Base-by-base conservation (phyloP, 2,888 invertebrate species). In the Cryptus viduatorius region DNA sequence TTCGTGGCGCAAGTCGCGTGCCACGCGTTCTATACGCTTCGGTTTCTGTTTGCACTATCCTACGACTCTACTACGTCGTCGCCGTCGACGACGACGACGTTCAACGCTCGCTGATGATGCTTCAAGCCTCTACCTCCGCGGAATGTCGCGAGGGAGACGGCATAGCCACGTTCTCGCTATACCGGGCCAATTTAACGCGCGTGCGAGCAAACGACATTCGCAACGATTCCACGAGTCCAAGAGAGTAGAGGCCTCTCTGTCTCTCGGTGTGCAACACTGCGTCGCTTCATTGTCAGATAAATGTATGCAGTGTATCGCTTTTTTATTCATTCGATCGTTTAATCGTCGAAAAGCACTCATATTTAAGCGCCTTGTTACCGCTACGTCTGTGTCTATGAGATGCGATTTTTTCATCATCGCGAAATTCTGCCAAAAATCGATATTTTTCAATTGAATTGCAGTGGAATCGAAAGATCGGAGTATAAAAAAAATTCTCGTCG, bases 41-140 rank as follows among this genome's bases (percentile, higher is more conserved):
- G 87, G 89, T 86, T 88, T 90, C 90, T 88, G 90, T 89, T 90
- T 90, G 89, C 87, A 86, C 90, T 88, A 89, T 88, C 88, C 86
- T 86, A 86, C 83, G 77, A 31, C 86, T 88, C 86, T 86, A 87
- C 85, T 83, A 85, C 84, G 87, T 87, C 87, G 88, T 89, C 87
- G 89, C 85, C 87, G 88, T 87, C 86, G 83, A 75, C 64, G 79
- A 67, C 68, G 79, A 81, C 83, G 87, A 82, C 83, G 88, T 76
- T 68, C 77, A 46, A 68, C 44, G 77, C 50, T 68, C 56, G 50
- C 64, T 44, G 77, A 77, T 77, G 77, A 73, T 73, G 46, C 73
- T 61, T 61, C 72, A 24, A 59, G n/a, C 53, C 67, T 69, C 42
- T 50, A 46, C 61, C 64, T 64, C 64, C 37, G 10, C 8, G 75